phyloP scores from a whole-genome alignment of 2,113 vertebrate species.

The Upupa epops region DNA sequence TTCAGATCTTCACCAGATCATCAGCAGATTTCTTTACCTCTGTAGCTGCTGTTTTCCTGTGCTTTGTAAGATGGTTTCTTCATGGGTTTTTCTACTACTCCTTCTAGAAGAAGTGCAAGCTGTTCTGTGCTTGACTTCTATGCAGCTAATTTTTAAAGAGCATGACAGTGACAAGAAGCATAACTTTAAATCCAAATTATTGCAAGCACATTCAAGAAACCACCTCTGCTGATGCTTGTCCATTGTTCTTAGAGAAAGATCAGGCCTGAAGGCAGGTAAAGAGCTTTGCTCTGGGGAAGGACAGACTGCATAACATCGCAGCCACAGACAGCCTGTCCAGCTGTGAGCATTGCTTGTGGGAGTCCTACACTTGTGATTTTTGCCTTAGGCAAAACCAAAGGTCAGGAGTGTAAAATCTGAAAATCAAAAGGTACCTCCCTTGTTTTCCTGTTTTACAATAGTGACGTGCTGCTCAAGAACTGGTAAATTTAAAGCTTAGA shows the following conservation, averaged over 20 bases:
- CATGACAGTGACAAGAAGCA: fast-evolving
- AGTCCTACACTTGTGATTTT: not conserved
- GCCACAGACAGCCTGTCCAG: not conserved
- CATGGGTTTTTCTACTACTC: not conserved
- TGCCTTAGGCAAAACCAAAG: not conserved
- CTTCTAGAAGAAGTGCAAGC: not conserved
- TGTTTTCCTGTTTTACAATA: not conserved
- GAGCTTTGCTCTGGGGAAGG: not conserved
- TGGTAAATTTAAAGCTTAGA: not conserved
- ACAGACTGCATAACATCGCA: not conserved
- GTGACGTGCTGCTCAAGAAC: not conserved
- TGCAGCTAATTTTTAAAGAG: not conserved
- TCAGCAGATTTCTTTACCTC: not conserved
- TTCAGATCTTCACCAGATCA: not conserved
- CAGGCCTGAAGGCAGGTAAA: not conserved
- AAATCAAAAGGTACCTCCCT: not conserved
- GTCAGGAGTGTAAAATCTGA: not conserved
- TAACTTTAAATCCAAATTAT: not conserved
- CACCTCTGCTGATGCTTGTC: not conserved
- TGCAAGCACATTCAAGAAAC: not conserved
- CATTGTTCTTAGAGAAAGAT: not conserved
- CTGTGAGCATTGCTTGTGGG: not conserved
- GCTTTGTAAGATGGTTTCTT: not conserved
- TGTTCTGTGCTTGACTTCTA: not conserved
- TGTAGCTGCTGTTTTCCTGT: not conserved